phyloP scores from a whole-genome alignment of 2,888 invertebrate species.

The Holacanthella duospinosa region DNA sequence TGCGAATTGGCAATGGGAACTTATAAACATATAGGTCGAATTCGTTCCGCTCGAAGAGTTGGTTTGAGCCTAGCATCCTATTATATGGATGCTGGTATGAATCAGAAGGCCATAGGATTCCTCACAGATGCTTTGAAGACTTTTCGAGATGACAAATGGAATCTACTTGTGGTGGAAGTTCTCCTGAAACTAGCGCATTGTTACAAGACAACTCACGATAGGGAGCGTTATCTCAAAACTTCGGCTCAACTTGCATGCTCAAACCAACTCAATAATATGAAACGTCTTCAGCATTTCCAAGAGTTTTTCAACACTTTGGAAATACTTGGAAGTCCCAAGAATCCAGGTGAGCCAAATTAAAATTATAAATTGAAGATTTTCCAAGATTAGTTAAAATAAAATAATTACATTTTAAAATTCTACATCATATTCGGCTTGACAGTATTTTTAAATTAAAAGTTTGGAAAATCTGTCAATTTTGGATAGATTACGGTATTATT shows the following conservation, averaged over 20 bases:
- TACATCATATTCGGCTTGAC: too few relatives aligned
- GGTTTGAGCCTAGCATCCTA: slow-evolving; percentile 82
- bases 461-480: too few relatives aligned
- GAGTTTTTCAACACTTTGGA: slow-evolving; percentile 72
- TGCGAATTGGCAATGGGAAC: slow-evolving; percentile 93
- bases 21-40: slow-evolving; percentile 80
- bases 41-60: slow-evolving; percentile 60
- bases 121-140: slow-evolving; percentile 74
- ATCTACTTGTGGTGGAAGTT: slow-evolving; percentile 67
- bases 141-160: slow-evolving; percentile 80
- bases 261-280: slow-evolving; percentile 54
- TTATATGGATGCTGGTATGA: slow-evolving; percentile 73
- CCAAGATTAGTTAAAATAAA: slow-evolving; percentile 2
- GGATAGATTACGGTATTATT: too few relatives aligned
- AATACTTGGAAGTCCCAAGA: slow-evolving; percentile 25
- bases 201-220: slow-evolving; percentile 67
- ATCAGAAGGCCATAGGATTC: slow-evolving; percentile 80
- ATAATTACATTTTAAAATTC: too few relatives aligned
- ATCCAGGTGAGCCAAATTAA: background rate
- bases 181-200: slow-evolving; percentile 73
- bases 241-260: slow-evolving; percentile 65
- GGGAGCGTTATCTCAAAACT: slow-evolving; percentile 63
- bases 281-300: slow-evolving; percentile 66
- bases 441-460: too few relatives aligned
- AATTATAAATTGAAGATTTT: background rate